Evolutionary conservation across 2,113 vertebrate species (phyloP), one percentile per base, ranked within the genome.

Genomic region (Malurus cyaneus): DNA sequence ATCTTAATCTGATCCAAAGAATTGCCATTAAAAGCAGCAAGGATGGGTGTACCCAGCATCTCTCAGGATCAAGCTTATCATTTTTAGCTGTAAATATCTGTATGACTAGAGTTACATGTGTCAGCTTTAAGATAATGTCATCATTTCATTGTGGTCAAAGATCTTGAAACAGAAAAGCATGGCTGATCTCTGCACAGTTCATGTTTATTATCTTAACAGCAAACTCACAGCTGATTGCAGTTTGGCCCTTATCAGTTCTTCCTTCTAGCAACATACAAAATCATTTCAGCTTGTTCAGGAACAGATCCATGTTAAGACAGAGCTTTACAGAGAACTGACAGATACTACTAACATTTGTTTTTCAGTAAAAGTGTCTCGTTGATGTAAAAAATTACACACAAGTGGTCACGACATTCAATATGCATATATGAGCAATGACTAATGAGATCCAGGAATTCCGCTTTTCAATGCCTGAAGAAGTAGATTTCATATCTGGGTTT

Each of bases 61-160:
- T 74, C 54, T 61, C 49, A 82, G 70, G 70, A 94, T 93, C 93
- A 89, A 90, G 57, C 25, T 94, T 94, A 86, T 93, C 15, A 85
- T 69, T 95, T 92, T 72, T 79, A 92, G 65, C 80, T 89, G 57
- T 89, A 94, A 89, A 89, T 92, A 91, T 72, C 86, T 91, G 41
- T 95, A 76, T 65, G 53, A 92, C 42, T 80, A 41, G 46, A 95
- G 80, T 84, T 97, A 94, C 80, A 65, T 50, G 39, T 91, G 89
- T 91, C 18, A 1, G 81, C 87, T 91, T 92, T 89, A 83, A 94
- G 93, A 95, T 94, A 94, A 87, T 84, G 81, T 82, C 66, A 85
- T 57, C 25, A 92, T 87, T 94, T 95, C 57, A 61, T 69, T 94
- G 53, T 94, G 89, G 84, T 85, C 91, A 91, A 92, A 95, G 79